Base-by-base conservation (phyloP, 2,888 invertebrate species). In the Eledona agricola region DNA sequence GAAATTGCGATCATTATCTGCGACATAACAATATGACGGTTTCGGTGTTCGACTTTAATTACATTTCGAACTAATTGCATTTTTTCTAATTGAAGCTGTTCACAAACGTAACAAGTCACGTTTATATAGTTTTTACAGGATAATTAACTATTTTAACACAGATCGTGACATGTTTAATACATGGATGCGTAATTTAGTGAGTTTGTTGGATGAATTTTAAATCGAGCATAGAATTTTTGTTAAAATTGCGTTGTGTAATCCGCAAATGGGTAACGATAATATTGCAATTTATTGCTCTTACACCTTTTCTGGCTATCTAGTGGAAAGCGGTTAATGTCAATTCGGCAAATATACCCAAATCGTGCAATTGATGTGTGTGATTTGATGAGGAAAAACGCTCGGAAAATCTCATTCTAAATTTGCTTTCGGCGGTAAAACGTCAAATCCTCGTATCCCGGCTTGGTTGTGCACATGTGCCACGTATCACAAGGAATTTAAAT, bases 121-220 rank as follows among this genome's bases (percentile, higher is more conserved):
- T 32, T 16, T 32, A 35, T 31, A 12, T 42, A 29, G 32, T 34
- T 45, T 45, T 45, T 45, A 13, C 13, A 32, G 45, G 16, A 34
- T 45, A 45, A 45, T 43, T 43, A 43, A 28, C 31, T 13, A 43
- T 31, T 31, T 25, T 43, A 43, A 22, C 31, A 28, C 31, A 25
- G 25, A 45, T 25, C 20, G 32, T 45, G 45, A 45, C 34, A 45
- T 45, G 45, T 45, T 45, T 45, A 32, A 45, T 34, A 34, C 17
- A 32, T 32, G 16, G 16, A 25, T 20, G 20, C 26, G 45, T 45
- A 45, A 45, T 45, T 45, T 45, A 43, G 40, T 40, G 10, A 9
- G 26, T 11, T 40, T 28, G 16, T 40, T 31, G 22, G 23, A 32
- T 45, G 45, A 45, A 45, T 45, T 32, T 34, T 32, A 45, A 45